Evolutionary conservation across 2,888 invertebrate species (phyloP).

Genomic region (Drosophila dives): DNA sequence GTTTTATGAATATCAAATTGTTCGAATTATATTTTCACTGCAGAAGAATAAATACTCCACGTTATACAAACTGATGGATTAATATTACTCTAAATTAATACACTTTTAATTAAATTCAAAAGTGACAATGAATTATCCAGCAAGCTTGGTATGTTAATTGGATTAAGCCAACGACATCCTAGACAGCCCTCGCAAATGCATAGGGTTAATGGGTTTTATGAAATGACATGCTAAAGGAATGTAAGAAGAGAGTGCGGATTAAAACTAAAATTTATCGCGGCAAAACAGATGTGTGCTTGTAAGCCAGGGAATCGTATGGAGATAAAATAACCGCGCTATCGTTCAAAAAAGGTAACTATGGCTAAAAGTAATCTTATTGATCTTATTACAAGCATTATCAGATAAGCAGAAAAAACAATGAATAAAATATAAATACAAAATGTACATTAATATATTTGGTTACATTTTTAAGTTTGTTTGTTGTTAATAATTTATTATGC

Average conservation of each 20-base stretch:
- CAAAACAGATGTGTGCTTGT: neutral
- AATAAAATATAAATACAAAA: too few relatives aligned
- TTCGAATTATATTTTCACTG: neutral
- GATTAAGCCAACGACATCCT: neutral
- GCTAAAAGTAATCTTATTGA: too few relatives aligned
- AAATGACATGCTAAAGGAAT: neutral
- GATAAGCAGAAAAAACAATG: too few relatives aligned
- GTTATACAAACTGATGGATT: neutral
- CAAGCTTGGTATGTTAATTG: neutral
- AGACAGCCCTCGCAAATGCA: neutral
- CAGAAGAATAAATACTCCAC: neutral
- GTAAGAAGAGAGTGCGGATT: neutral
- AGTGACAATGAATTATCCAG: neutral
- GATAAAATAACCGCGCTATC: neutral
- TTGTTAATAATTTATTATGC: neutral
- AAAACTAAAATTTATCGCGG: neutral
- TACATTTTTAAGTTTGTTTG: neutral
- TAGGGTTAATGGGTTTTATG: neutral
- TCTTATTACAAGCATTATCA: too few relatives aligned
- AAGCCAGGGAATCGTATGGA: neutral
- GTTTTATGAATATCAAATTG: neutral
- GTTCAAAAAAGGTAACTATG: neutral
- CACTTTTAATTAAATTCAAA: neutral
- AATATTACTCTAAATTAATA: neutral
- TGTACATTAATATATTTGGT: neutral